These are phyloP conservation scores for Brachypalpus laphriformis DNA, from an alignment of 2,888 invertebrate species.

Conservation along the genomic window DNA sequence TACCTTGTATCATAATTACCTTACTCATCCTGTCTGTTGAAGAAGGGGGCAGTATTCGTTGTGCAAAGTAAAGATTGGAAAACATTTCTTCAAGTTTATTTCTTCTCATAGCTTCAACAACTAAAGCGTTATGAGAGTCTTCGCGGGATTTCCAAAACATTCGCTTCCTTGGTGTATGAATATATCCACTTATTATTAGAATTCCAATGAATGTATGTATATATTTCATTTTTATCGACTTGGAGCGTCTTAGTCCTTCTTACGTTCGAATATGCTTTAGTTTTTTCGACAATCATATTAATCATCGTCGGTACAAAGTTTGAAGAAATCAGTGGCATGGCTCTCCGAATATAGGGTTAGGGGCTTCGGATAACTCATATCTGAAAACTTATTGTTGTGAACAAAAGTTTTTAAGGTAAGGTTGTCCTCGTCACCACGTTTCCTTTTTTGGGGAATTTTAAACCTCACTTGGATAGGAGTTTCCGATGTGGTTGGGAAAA, in stretches of 20 bases:
- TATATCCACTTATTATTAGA: not conserved
- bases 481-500: not conserved
- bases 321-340: not conserved
- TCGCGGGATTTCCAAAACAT: not conserved
- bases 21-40: conserved; percentile 9
- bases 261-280: not conserved
- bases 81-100: too few relatives aligned
- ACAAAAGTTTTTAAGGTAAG: not conserved
- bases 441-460: not conserved
- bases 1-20: not conserved
- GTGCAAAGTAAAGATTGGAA: not conserved
- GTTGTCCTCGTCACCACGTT: not conserved
- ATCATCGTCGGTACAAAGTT: not conserved
- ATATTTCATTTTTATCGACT: too few relatives aligned
- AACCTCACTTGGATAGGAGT: not conserved
- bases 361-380: not conserved
- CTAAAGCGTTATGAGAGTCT: not conserved
- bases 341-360: not conserved
- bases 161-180: not conserved
- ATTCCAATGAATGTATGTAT: conserved; percentile 1
- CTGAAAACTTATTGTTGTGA: not conserved
- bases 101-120: not conserved
- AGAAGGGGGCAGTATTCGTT: not conserved
- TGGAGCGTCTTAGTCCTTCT: not conserved
- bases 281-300: not conserved